Evolutionary conservation across 1,140 invertebrate genomes (phyloP), one percentile per base, ranked within the genome.

Genomic region (Geopemphigus sp.): DNA sequence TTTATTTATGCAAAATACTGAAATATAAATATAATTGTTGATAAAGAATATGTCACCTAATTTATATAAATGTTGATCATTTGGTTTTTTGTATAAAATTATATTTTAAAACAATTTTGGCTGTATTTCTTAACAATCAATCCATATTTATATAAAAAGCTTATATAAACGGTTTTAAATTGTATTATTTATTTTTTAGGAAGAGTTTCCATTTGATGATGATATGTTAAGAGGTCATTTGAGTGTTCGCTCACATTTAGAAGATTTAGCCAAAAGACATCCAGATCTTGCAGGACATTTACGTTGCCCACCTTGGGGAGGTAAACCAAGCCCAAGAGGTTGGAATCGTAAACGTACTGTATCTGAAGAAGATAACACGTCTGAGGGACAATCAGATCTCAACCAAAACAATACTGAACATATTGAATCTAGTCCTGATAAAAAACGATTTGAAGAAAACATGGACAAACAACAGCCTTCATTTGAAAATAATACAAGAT

Each of bases 401-500:
- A 73, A 47, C 15, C 14, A 82, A 47, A 53, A 72, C 39, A 57
- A 80, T 26, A 66, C 81, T 54, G 59, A 81, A n/a, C 81, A 61
- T 53, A 56, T 68, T 56, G 83, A 81, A 22, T 82, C 81, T 45
- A 82, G 64, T 61, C 82, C 83, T 54, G 81, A 83, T 53, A 59
- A 54, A 53, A 57, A 70, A 57, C 61, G 66, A 24, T 64, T 57
- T 22, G 72, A 59, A 73, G 53, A 61, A 64, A 61, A 68, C 53
- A 82, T 81, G 54, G 72, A 74, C 45, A 54, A 73, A 4, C 89
- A 80, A 53, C 59, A 76, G 14, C 24, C 86, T 54, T 85, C 92
- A 19, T 89, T 90, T 78, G 91, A 93, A 82, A 89, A 92, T 88
- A 90, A 89, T 54, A 83, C 91, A 54, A 89, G 92, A 76, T 91